These are phyloP conservation scores for Agriopis leucophaearia DNA, from an alignment of 2,888 invertebrate genomes.

Conservation along the genomic window DNA sequence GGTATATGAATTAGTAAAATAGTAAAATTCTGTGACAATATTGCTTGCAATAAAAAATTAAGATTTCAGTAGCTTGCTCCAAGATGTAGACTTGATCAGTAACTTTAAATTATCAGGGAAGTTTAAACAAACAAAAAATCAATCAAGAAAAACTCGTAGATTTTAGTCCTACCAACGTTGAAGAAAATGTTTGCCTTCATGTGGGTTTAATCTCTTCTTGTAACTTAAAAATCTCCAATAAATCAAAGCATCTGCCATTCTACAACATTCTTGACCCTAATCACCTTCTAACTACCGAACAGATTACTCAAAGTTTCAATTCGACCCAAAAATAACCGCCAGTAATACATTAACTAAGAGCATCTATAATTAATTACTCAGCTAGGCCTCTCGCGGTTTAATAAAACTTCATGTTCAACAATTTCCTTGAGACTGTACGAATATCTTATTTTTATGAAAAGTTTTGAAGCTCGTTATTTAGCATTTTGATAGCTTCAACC, in stretches of 20 bases:
- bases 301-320: conserved; percentile 26
- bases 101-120: too few species aligned
- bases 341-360: not conserved
- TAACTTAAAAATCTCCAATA: conserved; percentile 14
- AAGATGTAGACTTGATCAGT: too few species aligned
- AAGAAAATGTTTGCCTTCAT: not conserved
- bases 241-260: conserved; percentile 19
- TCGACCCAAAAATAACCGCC: conserved; percentile 10
- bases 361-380: conserved; percentile 33
- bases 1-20: too few species aligned
- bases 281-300: conserved; percentile 16
- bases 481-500: conserved; percentile 27
- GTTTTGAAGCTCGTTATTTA: conserved; percentile 20
- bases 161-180: not conserved
- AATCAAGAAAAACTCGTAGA: not conserved
- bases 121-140: not conserved
- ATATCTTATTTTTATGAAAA: conserved; percentile 7
- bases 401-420: conserved; percentile 23
- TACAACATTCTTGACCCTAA: conserved; percentile 1
- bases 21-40: too few species aligned
- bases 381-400: conserved; percentile 12
- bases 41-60: too few species aligned
- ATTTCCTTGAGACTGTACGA: conserved; percentile 19
- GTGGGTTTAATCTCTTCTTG: not conserved
- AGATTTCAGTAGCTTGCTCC: too few species aligned